phyloP scores from a whole-genome alignment of 1,140 invertebrate genomes.

The Coboldia fuscipes region DNA sequence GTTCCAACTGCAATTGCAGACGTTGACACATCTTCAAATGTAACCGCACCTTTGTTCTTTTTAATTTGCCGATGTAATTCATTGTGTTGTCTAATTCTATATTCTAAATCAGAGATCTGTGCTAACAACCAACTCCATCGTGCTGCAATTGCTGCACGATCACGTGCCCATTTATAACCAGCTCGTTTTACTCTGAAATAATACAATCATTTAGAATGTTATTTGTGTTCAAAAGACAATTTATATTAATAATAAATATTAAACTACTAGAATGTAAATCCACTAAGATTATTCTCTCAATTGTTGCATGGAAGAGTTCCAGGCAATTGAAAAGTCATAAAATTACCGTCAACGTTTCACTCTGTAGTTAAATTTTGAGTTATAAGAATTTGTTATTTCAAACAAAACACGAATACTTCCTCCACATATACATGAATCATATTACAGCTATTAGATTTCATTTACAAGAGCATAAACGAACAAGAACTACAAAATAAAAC shows the following conservation, averaged over 20 bases:
- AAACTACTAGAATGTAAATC: background rate
- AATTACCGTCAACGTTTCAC: too few relatives aligned
- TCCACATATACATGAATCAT: too few relatives aligned
- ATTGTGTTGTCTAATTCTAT: constrained; percentile 71
- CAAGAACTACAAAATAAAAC: too few relatives aligned
- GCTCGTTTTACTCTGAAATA: constrained; percentile 54
- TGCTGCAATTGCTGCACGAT: constrained; percentile 58
- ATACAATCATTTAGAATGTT: constrained; percentile 5
- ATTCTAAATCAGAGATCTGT: constrained; percentile 80
- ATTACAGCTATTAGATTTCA: too few relatives aligned
- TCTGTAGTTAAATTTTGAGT: too few relatives aligned
- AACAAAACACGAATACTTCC: too few relatives aligned
- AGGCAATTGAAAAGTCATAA: too few relatives aligned
- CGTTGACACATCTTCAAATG: constrained; percentile 8
- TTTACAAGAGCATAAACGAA: too few relatives aligned
- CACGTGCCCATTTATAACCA: constrained; percentile 62
- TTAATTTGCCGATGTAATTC: constrained; percentile 51
- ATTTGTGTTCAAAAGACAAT: background rate
- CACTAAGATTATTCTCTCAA: background rate
- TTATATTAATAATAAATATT: background rate
- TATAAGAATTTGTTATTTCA: too few relatives aligned
- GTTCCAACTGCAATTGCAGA: background rate
- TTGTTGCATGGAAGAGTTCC: too few relatives aligned
- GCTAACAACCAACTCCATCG: constrained; percentile 83
- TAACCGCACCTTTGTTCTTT: constrained; percentile 20